Evolutionary conservation across 1,140 invertebrate species (phyloP).

Genomic region (Lanistes nyassanus): DNA sequence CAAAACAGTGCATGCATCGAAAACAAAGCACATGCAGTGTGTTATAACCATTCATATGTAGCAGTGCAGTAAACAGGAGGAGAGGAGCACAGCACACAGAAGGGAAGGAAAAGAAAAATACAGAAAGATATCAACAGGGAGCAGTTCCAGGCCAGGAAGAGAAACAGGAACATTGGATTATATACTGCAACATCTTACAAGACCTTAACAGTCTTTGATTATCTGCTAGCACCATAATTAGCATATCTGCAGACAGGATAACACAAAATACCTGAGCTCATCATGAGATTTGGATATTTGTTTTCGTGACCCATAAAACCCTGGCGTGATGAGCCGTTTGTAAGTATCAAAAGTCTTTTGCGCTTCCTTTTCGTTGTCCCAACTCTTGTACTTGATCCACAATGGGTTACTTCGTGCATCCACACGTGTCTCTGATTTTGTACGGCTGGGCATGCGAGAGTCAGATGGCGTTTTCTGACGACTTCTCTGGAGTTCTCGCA

Average conservation of each 20-base stretch:
- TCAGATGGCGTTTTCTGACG: conserved; percentile 12
- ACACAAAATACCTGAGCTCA: conserved; percentile 45
- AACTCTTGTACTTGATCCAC: conserved; percentile 30
- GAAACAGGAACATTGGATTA: not conserved
- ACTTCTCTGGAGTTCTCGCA: conserved; percentile 35
- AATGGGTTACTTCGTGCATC: conserved; percentile 19
- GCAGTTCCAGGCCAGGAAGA: too few species aligned
- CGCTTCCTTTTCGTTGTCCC: conserved; percentile 25
- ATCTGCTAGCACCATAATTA: too few species aligned
- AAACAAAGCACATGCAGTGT: too few species aligned
- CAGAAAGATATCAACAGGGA: not conserved
- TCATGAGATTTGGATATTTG: conserved; percentile 34
- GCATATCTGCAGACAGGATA: too few species aligned
- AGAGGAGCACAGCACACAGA: not conserved
- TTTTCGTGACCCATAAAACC: conserved; percentile 43
- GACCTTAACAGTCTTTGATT: too few species aligned
- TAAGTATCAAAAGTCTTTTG: conserved; percentile 46
- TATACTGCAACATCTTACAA: too few species aligned
- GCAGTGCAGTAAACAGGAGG: not conserved
- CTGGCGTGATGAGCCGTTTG: conserved; percentile 53
- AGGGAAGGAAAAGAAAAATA: not conserved
- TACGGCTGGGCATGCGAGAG: not conserved
- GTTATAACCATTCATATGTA: too few species aligned
- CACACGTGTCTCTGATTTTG: conserved; percentile 37
- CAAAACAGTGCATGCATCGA: too few species aligned